Base-by-base conservation (phyloP, 2,888 invertebrate species). In the Ernsta delagoae region DNA sequence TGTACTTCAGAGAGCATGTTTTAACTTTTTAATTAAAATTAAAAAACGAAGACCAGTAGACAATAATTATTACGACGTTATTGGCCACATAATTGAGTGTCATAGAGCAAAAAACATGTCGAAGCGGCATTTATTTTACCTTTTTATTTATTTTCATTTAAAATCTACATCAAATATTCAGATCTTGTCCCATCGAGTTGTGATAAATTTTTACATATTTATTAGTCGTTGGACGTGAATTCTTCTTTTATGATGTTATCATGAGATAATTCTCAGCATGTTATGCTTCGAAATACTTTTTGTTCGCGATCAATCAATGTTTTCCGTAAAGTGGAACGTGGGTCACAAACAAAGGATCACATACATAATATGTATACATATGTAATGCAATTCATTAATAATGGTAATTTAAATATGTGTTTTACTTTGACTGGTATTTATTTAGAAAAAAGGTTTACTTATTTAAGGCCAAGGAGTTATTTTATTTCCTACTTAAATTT, bases 251-350 rank as follows among this genome's bases (percentile, higher is more conserved):
- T 50, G 68, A 68, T 68, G 39, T 57, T 62, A 68, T 68, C 60
- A 16, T 12, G 6, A 57, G 62, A 68, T 68, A 48, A 45, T 57
- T 68, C 53, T 53, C 24, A 67, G 53, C 68, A 57, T 68, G 68
- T 68, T 45, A 48, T 39, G 56, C 39, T 34, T 68, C 62, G 54
- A 59, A 62, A 57, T 36, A 57, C 24, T 68, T 68, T 68, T 68
- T 62, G 68, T 68, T 68, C 48, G 48, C 61, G 48, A 68, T 68
- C 67, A 61, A 68, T 68, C 67, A 68, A 68, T 68, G 67, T 61
- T 48, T 67, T 62, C 61, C 48, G 61, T 68, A 48, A 61, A 60
- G 61, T 61, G 56, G 59, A 56, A 62, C 61, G 45, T 56, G 61
- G 61, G 61, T 68, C 53, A 68, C 50, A 66, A 68, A 68, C 67